A percentile compares a stretch with the other conserved stretches of the same genome.
phyloP scores from a whole-genome alignment of 2,797 vertebrate species.

The Pangasius sanitwongsei region DNA sequence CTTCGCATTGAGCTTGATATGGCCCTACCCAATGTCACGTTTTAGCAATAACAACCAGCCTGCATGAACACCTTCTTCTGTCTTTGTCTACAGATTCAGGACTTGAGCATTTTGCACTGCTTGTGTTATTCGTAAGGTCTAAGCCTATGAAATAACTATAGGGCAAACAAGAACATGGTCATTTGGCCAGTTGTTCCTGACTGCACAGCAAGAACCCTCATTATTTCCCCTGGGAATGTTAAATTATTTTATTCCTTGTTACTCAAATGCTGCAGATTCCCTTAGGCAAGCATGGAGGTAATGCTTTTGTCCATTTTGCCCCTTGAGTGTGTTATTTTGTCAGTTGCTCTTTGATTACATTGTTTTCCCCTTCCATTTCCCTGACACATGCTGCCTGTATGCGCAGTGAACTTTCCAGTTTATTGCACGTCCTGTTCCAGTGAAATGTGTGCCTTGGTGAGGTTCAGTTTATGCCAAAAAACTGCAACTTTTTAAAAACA shows the following conservation, averaged over 20 bases:
- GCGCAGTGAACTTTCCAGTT: not conserved
- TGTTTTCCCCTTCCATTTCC: not conserved
- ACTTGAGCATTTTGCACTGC: not conserved
- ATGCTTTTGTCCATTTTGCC: not conserved
- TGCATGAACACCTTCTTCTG: not conserved
- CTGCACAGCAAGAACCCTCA: not conserved
- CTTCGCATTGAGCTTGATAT: not conserved
- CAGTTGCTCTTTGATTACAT: not conserved
- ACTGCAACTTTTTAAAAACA: not conserved
- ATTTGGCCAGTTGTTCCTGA: not conserved
- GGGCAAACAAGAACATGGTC: not conserved
- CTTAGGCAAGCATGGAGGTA: not conserved
- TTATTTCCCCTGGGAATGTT: not conserved
- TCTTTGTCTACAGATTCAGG: not conserved
- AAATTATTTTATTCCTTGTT: not conserved
- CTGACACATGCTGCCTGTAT: not conserved
- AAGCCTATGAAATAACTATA: not conserved
- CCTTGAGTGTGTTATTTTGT: not conserved
- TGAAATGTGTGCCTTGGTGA: not conserved
- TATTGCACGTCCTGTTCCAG: not conserved
- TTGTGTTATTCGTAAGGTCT: not conserved
- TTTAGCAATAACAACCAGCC: not conserved
- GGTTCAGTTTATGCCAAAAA: not conserved
- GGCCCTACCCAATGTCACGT: not conserved
- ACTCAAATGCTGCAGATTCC: not conserved